Conservation (phyloP, 2,888 invertebrate species). For the Dorcus hopei region DNA sequence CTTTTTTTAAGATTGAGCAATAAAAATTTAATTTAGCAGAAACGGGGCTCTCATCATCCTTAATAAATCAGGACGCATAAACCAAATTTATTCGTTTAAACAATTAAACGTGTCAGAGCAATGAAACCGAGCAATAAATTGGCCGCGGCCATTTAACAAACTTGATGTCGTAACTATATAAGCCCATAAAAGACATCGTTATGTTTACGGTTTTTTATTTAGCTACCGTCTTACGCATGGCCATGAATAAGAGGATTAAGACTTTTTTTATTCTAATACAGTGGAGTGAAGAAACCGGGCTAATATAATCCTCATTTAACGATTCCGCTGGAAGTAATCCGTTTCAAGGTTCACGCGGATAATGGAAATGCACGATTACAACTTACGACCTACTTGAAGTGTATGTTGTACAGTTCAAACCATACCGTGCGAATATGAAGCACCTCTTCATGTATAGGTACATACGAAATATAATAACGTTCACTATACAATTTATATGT, state of each 20-base stretch:
- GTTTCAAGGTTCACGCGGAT: slow-evolving; percentile 16
- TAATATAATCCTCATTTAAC: slow-evolving; percentile 16
- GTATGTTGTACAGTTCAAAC: too few species aligned
- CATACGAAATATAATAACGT: too few species aligned
- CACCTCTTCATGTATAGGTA: too few species aligned
- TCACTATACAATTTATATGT: too few species aligned
- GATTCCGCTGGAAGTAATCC: slow-evolving; percentile 17
- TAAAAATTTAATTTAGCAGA: too few species aligned
- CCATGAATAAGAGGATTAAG: slow-evolving; percentile 19
- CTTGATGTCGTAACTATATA: slow-evolving; percentile 18
- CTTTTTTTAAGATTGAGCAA: too few species aligned
- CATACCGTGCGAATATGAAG: too few species aligned
- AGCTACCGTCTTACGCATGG: slow-evolving; percentile 19
- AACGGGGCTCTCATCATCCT: too few species aligned
- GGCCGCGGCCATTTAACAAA: slow-evolving; percentile 15
- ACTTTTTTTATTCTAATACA: background rate
- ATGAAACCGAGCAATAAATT: slow-evolving; percentile 11
- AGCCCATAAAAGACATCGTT: slow-evolving; percentile 21
- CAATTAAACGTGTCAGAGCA: slow-evolving; percentile 16
- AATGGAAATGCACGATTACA: slow-evolving; percentile 10
- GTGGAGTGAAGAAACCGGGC: slow-evolving; percentile 14
- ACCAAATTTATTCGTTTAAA: slow-evolving; percentile 16
- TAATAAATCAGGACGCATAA: background rate
- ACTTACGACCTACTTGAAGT: background rate
- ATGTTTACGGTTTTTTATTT: slow-evolving; percentile 19